Percentiles rank a stretch among this genome's conserved stretches.
These are phyloP conservation scores for Calameuta pallipes DNA, from an alignment of 2,888 invertebrate genomes.

Conservation along the genomic window DNA sequence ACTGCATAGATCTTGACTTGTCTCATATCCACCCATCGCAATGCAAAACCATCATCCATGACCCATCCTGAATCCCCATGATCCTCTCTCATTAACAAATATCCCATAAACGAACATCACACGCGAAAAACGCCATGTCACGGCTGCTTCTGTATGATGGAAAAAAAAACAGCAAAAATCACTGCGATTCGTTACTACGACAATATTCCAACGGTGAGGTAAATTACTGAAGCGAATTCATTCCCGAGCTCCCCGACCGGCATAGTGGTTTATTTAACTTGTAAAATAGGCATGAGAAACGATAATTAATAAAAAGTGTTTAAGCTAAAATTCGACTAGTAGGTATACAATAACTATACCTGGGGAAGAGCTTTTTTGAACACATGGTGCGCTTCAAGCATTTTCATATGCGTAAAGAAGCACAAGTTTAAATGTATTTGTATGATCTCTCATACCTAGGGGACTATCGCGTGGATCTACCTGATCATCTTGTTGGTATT, in stretches of 20 bases:
- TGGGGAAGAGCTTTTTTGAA: background rate
- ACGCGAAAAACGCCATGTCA: background rate
- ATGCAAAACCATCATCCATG: constrained; percentile 35
- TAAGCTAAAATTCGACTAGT: constrained; percentile 31
- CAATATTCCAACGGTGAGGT: constrained; percentile 42
- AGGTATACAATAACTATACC: background rate
- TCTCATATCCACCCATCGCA: constrained; percentile 34
- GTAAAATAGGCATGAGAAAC: constrained; percentile 49
- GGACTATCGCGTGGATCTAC: background rate
- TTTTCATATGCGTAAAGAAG: background rate
- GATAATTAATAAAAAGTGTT: constrained; percentile 40
- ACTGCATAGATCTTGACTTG: constrained; percentile 36
- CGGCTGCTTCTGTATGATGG: background rate
- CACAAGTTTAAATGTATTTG: background rate
- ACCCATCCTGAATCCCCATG: constrained; percentile 40
- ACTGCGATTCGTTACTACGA: constrained; percentile 35
- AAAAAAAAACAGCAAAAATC: constrained; percentile 29
- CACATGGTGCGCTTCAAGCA: background rate
- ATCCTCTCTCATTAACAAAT: constrained; percentile 39
- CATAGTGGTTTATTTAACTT: constrained; percentile 51
- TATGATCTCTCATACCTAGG: background rate
- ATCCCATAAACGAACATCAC: background rate
- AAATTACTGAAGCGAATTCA: constrained; percentile 30
- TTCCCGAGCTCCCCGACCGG: constrained; percentile 32
- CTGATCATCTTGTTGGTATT: background rate